Percentiles rank a stretch among this genome's conserved stretches.
phyloP scores from a whole-genome alignment of 2,113 vertebrate species.

The Sceloporus undulatus region DNA sequence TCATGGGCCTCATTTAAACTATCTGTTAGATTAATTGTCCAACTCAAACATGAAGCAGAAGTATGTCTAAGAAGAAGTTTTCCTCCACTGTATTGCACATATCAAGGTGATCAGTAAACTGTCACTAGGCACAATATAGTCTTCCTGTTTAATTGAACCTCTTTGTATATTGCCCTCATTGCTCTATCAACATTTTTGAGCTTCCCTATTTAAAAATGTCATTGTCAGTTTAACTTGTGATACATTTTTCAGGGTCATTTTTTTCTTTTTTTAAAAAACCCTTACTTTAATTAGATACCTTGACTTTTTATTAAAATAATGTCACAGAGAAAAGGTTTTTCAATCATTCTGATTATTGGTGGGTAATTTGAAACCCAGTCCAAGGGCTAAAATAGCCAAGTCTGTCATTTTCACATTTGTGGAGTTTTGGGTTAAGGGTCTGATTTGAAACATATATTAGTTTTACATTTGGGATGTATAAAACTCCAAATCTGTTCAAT shows the following conservation, averaged over 20 bases:
- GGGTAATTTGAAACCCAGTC: neutral
- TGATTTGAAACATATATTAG: neutral
- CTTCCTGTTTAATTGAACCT: neutral
- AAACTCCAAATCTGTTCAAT: neutral
- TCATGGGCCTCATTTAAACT: no score
- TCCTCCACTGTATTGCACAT: neutral
- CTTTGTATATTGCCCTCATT: slow-evolving; percentile 6
- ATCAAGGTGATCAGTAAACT: neutral
- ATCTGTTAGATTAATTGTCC: no score
- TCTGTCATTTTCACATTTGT: neutral
- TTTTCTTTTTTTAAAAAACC: neutral
- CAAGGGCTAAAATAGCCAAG: neutral
- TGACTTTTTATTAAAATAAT: neutral
- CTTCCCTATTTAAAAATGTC: neutral
- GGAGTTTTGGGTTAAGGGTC: neutral
- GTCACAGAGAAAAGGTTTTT: neutral
- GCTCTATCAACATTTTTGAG: slow-evolving; percentile 17
- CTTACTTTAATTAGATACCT: neutral
- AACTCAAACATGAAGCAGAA: no score
- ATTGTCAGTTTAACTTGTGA: slow-evolving; percentile 6
- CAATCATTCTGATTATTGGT: neutral
- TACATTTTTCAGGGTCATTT: no score
- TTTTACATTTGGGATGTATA: neutral
- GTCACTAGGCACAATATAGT: neutral
- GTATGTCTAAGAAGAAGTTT: neutral